Base-by-base conservation (phyloP, 2,888 invertebrate species). In the Sturmia bella region DNA sequence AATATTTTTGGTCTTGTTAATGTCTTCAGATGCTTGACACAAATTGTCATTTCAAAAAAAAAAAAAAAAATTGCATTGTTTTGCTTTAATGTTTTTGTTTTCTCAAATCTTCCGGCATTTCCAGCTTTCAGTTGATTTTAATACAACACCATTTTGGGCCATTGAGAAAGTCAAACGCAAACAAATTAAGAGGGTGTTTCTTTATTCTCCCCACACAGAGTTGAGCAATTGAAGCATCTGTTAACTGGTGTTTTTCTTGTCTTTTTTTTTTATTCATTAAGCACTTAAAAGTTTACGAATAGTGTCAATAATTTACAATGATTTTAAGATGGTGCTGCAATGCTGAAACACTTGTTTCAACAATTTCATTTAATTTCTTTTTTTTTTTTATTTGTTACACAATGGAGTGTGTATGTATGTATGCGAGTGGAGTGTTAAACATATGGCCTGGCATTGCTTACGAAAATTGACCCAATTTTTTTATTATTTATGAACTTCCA, bases 211-310 rank as follows among this genome's bases (percentile, higher is more conserved):
- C 64, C 70, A 32, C 0, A 59, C 50, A 59, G 66, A 66, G 12
- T 66, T 79, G 41, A 66, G 32, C 39, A 78, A 64, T 56, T 59
- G 61, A 48, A 76, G 2, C 64, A 74, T 74, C 56, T 74, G 74
- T 17, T 52, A 17, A 50, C 59, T 59, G 15, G 5, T n/a, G 43
- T 50, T 57, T 39, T 43, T 41, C 17, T 52, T 15, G 9, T 39
- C n/a, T 43, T 59, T 37, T 15, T 54, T 1, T 12, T 5, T 50
- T n/a, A n/a, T 37, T 24, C 21, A 24, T 72, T 72, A 50, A 72
- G 52, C 19, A 54, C 3, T 37, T 56, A 76, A 76, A 76, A 68
- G 72, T 54, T 56, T 66, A 41, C n/a, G 72, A 72, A 75, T 56
- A 32, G 61, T 61, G 54, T 59, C 66, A 52, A 72, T 76, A 76